phyloP scores from a whole-genome alignment of 2,797 vertebrate genomes.

The Cephalopachus bancanus region DNA sequence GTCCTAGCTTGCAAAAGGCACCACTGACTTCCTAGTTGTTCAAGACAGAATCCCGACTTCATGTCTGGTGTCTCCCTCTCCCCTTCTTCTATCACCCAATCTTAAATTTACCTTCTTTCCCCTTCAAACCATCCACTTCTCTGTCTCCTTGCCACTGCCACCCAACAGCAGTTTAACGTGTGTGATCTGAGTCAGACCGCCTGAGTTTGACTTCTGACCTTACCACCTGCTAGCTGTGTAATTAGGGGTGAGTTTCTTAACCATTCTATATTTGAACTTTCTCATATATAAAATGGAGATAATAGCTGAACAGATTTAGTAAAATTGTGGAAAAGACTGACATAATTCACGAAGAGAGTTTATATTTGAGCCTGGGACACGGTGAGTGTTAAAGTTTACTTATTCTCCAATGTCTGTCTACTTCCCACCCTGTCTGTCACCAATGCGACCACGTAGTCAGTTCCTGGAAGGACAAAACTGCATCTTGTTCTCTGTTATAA shows the following conservation, averaged over 20 bases:
- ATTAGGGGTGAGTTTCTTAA: background rate
- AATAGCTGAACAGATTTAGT: background rate
- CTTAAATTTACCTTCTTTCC: background rate
- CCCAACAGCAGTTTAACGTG: too few species aligned
- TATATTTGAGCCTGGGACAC: background rate
- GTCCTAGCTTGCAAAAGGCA: background rate
- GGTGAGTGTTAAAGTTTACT: background rate
- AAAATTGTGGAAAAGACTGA: background rate
- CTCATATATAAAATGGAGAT: background rate
- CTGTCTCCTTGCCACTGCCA: background rate
- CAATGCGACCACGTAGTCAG: background rate
- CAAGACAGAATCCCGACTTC: accelerated
- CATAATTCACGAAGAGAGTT: background rate
- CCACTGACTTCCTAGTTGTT: background rate
- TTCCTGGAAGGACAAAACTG: background rate
- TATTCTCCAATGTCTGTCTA: background rate
- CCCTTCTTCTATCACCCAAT: too few species aligned
- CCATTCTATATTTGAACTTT: background rate
- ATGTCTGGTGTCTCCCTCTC: too few species aligned
- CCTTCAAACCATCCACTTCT: background rate
- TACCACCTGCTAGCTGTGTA: background rate
- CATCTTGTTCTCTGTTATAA: background rate
- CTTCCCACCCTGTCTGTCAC: too few species aligned
- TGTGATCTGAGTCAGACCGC: background rate
- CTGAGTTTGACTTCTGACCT: background rate